Evolutionary conservation across 1,140 invertebrate species (phyloP), one percentile per base, ranked within the genome.

Genomic region (Rhizoglyphus robini): DNA sequence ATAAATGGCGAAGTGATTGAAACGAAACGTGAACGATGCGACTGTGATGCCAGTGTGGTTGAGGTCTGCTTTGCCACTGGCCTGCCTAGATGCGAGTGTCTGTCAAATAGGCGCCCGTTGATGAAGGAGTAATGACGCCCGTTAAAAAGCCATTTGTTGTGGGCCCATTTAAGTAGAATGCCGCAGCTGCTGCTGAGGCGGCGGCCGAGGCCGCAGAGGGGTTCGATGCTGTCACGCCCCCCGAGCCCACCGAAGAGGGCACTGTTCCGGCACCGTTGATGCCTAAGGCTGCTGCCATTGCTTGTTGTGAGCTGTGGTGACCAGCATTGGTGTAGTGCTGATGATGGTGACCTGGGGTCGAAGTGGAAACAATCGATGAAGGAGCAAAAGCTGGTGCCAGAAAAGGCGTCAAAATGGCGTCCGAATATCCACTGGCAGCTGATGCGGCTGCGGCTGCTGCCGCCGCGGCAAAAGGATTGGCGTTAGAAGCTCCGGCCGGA

Each of bases 131-230:
- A 38, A 60, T 60, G 27, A 60, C 58, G 27, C 58, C 58, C 2
- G 58, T 60, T 34, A 60, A 27, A 27, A 60, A 60, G 15, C 58
- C 58, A 60, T 60, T 60, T 13, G 58, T 38, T 20, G 58, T 60
- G 13, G 15, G 58, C 11, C 27, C 15, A 46, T 29, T 29, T n/a
- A 29, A 11, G 13, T 29, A 34, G 27, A 29, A 60, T 13, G 27
- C 15, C 13, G 58, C 58, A 60, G 58, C 58, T 2, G 58, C 58
- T n/a, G 58, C 58, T 2, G 15, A 13, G 15, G 58, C 57, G n/a
- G 57, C 58, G 15, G 58, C 27, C 15, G 30, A 29, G 15, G 58
- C 58, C 27, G 58, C n/a, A 15, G 58, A n/a, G 23, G 27, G 58
- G 15, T 32, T 32, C 23, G 51, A 25, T 54, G 51, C 51, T 54